Evolutionary conservation across 2,888 invertebrate species (phyloP).

Genomic region (Ditula angustiorana): DNA sequence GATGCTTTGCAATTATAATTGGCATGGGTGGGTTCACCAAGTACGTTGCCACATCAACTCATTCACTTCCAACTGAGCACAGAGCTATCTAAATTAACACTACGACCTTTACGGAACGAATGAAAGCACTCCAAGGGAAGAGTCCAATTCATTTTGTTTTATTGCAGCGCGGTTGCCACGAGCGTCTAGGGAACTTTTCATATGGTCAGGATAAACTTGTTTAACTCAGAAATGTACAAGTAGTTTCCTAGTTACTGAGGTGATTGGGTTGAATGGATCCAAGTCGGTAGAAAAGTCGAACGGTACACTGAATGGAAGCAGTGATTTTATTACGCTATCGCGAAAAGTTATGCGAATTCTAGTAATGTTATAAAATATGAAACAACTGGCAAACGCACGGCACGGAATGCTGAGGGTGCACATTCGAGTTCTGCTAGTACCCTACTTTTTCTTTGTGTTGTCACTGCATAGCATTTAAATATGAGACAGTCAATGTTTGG

Average conservation of each 20-base stretch:
- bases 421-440: too few species aligned
- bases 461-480: too few species aligned
- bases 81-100: constrained; percentile 43
- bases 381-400: too few species aligned
- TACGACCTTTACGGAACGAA: constrained; percentile 46
- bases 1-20: neutral
- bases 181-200: constrained; percentile 57
- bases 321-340: neutral
- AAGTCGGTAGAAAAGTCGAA: neutral
- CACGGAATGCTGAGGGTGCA: too few species aligned
- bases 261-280: constrained; percentile 34
- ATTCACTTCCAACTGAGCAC: constrained; percentile 4
- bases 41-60: constrained; percentile 4
- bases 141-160: constrained; percentile 55
- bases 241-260: constrained; percentile 31
- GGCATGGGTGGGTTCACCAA: neutral
- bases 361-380: too few species aligned
- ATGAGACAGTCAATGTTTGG: too few species aligned
- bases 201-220: constrained; percentile 56
- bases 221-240: constrained; percentile 26
- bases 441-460: too few species aligned
- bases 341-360: too few species aligned
- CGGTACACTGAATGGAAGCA: neutral
- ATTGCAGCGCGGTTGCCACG: constrained; percentile 48
- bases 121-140: constrained; percentile 43